Evolutionary conservation across 30 jellyfish, hydroid and myxozoan genomes (phyloP).

Genomic region (Rhopilema esculentum): DNA sequence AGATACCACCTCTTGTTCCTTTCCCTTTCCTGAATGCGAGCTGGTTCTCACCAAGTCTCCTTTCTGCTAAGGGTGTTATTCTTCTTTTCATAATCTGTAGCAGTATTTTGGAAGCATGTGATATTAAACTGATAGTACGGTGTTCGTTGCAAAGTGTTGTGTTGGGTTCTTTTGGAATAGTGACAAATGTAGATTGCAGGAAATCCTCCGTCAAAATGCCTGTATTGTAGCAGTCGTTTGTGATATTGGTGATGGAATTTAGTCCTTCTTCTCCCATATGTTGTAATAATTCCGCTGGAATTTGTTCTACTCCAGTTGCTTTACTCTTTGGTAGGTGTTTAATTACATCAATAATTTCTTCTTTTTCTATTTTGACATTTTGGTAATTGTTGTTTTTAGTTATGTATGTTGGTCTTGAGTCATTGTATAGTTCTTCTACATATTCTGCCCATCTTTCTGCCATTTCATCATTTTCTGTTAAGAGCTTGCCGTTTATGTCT

Average conservation of each 20-base stretch:
- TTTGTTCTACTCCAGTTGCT: slow-evolving; percentile 14
- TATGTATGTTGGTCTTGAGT: neutral
- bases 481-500: neutral
- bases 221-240: slow-evolving; percentile 9
- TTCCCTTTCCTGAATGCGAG: slow-evolving; percentile 37
- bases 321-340: slow-evolving; percentile 2
- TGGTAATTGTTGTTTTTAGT: neutral
- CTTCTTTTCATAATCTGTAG: slow-evolving; percentile 2
- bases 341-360: neutral
- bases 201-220: slow-evolving; percentile 30
- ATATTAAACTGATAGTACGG: slow-evolving; percentile 12
- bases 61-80: neutral
- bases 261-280: neutral
- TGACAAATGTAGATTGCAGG: neutral
- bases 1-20: slow-evolving; percentile 40
- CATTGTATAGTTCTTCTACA: slow-evolving; percentile 24
- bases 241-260: neutral
- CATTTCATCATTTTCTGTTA: neutral
- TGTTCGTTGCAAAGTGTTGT: slow-evolving; percentile 1
- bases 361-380: neutral
- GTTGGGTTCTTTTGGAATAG: slow-evolving; percentile 2
- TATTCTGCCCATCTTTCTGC: slow-evolving; percentile 44
- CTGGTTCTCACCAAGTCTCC: neutral
- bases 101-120: slow-evolving; percentile 27
- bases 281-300: slow-evolving; percentile 36